Conservation (phyloP, 2,797 vertebrate genomes). For the Bucorvus abyssinicus region DNA sequence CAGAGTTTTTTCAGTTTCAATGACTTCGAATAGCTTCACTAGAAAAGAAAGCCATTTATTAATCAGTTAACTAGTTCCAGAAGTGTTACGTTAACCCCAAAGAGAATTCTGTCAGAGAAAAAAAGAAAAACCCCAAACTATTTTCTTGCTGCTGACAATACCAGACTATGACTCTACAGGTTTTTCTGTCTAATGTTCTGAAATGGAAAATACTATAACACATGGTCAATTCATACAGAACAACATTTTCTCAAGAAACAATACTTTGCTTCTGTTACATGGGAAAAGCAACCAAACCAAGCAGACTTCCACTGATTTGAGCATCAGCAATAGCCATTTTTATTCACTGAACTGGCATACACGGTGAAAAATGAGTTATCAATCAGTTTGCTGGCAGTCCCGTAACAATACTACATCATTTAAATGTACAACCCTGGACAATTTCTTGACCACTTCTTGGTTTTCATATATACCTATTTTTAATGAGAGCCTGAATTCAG, state of each 20-base stretch:
- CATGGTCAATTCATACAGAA: neutral
- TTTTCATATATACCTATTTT: neutral
- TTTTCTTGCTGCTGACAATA: neutral
- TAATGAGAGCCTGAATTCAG: neutral
- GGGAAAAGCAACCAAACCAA: neutral
- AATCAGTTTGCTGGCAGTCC: neutral
- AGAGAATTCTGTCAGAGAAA: neutral
- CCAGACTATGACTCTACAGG: neutral
- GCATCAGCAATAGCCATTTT: neutral
- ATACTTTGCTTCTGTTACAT: neutral
- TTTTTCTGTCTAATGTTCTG: neutral
- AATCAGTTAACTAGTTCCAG: neutral
- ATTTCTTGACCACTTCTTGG: neutral
- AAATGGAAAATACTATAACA: neutral
- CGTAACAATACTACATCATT: neutral
- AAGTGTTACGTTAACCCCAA: neutral
- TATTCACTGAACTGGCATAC: neutral
- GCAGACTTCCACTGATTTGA: neutral
- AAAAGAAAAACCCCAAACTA: neutral
- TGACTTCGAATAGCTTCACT: slow-evolving; percentile 99
- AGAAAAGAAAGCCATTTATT: slow-evolving; percentile 32
- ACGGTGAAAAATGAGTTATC: neutral
- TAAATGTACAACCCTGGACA: neutral
- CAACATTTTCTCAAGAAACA: neutral
- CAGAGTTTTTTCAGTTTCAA: slow-evolving; percentile 97